A percentile compares a stretch with the other conserved stretches of the same genome.
These are phyloP conservation scores for Porites rus DNA, from an alignment of 92 coral and sea anemone genomes.

Conservation along the genomic window DNA sequence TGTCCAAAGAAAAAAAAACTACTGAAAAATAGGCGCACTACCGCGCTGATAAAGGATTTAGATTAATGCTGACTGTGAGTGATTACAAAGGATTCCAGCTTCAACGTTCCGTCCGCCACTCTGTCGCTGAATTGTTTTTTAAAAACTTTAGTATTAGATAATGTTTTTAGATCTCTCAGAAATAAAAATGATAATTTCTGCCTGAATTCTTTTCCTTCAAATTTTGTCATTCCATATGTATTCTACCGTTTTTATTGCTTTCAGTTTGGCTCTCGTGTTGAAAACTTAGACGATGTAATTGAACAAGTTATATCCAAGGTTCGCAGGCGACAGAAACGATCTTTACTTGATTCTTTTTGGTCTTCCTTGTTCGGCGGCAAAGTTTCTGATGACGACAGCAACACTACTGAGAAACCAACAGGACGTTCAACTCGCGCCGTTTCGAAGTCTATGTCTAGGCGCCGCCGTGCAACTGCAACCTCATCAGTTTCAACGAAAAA, in stretches of 20 bases:
- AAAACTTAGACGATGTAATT: conserved; percentile 77
- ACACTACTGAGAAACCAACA: conserved; percentile 17
- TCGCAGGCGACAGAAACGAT: conserved; percentile 75
- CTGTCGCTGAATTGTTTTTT: too few relatives aligned
- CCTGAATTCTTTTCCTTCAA: too few relatives aligned
- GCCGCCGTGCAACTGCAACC: background rate
- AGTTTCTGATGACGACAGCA: background rate
- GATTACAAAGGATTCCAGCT: too few relatives aligned
- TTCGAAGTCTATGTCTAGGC: background rate
- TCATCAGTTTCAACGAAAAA: too few relatives aligned
- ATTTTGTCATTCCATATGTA: background rate
- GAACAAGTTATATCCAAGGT: conserved; percentile 69
- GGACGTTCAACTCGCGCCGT: conserved; percentile 14
- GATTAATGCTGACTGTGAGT: too few relatives aligned
- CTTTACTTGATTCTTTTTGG: conserved; percentile 53
- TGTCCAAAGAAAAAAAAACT: too few relatives aligned
- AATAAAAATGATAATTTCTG: too few relatives aligned
- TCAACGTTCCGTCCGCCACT: too few relatives aligned
- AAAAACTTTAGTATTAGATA: too few relatives aligned
- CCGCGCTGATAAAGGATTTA: too few relatives aligned
- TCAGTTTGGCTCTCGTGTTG: conserved; percentile 85
- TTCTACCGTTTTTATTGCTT: background rate
- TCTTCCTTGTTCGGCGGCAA: conserved; percentile 16
- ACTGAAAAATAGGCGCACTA: too few relatives aligned
- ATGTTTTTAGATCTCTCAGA: too few relatives aligned